Conservation (phyloP, 92 coral and sea anemone genomes). For the Blastomussa wellsi region DNA sequence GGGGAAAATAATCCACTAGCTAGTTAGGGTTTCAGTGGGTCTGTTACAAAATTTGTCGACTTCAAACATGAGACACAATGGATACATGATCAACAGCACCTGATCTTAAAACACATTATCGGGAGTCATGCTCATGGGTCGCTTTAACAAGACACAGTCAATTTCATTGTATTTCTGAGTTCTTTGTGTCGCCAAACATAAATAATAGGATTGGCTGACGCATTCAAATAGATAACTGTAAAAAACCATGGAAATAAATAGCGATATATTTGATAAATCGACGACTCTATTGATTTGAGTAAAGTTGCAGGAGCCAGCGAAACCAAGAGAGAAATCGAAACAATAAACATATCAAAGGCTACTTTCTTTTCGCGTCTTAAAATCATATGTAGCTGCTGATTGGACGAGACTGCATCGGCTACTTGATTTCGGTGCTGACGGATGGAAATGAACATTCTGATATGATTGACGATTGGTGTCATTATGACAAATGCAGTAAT, state of each 20-base stretch:
- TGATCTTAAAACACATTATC: too few species aligned
- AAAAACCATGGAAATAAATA: background rate
- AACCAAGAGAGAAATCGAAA: background rate
- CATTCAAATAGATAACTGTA: background rate
- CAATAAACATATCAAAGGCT: background rate
- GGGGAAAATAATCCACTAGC: too few species aligned
- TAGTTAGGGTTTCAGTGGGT: too few species aligned
- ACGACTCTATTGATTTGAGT: background rate
- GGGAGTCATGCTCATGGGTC: too few species aligned
- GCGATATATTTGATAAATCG: background rate
- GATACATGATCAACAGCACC: too few species aligned
- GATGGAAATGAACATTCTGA: background rate
- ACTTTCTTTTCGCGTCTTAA: background rate
- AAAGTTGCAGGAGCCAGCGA: background rate
- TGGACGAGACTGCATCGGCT: background rate
- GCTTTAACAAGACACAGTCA: background rate
- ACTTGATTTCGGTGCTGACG: background rate
- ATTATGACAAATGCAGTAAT: background rate
- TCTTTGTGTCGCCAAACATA: background rate
- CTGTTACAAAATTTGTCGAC: too few species aligned
- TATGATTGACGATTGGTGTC: background rate
- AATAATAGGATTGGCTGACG: background rate
- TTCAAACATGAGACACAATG: too few species aligned
- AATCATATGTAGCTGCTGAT: background rate
- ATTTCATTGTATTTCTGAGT: background rate